Percentiles rank a stretch among this genome's conserved stretches.
These are phyloP conservation scores for Periophthalmus magnuspinnatus DNA, from an alignment of 2,797 vertebrate species.

Conservation along the genomic window DNA sequence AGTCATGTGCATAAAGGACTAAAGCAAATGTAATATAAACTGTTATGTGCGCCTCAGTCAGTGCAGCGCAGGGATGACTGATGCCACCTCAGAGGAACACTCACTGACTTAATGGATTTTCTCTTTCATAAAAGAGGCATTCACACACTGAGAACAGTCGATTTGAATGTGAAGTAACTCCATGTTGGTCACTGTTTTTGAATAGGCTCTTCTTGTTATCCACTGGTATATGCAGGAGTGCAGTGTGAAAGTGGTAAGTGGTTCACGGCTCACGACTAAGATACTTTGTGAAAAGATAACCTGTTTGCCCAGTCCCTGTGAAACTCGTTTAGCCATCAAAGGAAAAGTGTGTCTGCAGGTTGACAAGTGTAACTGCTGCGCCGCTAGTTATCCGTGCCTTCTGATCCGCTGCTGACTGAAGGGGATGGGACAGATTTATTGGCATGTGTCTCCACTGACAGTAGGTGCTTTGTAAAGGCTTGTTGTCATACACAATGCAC, in stretches of 20 bases:
- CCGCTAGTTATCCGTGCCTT: conserved; percentile 8
- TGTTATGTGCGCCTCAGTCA: conserved; percentile 20
- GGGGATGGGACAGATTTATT: conserved; percentile 31
- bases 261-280: conserved; percentile 27
- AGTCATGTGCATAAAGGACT: conserved; percentile 17
- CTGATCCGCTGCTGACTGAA: conserved; percentile 21
- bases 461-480: conserved; percentile 22
- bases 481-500: conserved; percentile 34
- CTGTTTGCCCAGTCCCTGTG: conserved; percentile 19
- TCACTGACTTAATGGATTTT: conserved; percentile 41
- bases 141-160: conserved; percentile 13
- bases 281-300: conserved; percentile 14
- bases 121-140: conserved; percentile 46
- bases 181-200: conserved; percentile 21
- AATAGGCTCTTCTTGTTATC: conserved; percentile 22
- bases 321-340: conserved; percentile 27
- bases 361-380: conserved; percentile 19
- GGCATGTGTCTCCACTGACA: conserved; percentile 29
- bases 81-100: conserved; percentile 33
- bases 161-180: conserved; percentile 48
- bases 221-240: conserved; percentile 19
- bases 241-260: conserved; percentile 2
- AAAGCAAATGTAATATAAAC: conserved; percentile 13
- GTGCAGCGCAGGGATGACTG: conserved; percentile 20
- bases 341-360: conserved; percentile 19